Conservation (phyloP, 2,888 invertebrate species). For the Callyntrura guangdongensis region DNA sequence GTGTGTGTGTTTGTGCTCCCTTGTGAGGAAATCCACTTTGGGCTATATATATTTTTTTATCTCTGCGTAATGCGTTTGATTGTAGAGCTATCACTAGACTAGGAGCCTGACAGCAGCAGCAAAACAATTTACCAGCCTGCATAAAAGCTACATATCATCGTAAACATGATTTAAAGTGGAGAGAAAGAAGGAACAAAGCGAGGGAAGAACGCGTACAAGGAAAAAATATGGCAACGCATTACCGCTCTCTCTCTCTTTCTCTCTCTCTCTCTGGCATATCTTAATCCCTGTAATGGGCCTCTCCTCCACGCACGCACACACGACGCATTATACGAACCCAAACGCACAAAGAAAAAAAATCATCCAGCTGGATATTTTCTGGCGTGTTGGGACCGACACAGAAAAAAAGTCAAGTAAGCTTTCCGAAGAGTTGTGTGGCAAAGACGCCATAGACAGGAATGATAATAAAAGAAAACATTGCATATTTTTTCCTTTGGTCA, state of each 20-base stretch:
- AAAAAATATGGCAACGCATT: background rate
- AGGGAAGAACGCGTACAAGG: background rate
- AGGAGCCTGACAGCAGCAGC: background rate
- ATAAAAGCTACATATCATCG: background rate
- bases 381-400: background rate
- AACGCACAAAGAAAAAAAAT: background rate
- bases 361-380: constrained; percentile 39
- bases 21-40: background rate
- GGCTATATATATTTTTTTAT: background rate
- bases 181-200: background rate
- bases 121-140: background rate
- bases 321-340: no score
- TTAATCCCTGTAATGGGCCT: constrained; percentile 32
- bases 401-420: background rate
- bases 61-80: background rate
- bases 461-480: constrained; percentile 7
- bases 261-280: background rate
- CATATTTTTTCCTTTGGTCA: constrained; percentile 13
- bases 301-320: constrained; percentile 31
- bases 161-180: background rate
- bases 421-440: background rate
- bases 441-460: background rate
- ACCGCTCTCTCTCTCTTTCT: background rate
- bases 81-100: background rate
- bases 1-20: constrained; percentile 5